Base-by-base conservation (phyloP, 2,888 invertebrate genomes). In the Diarsia brunnea region DNA sequence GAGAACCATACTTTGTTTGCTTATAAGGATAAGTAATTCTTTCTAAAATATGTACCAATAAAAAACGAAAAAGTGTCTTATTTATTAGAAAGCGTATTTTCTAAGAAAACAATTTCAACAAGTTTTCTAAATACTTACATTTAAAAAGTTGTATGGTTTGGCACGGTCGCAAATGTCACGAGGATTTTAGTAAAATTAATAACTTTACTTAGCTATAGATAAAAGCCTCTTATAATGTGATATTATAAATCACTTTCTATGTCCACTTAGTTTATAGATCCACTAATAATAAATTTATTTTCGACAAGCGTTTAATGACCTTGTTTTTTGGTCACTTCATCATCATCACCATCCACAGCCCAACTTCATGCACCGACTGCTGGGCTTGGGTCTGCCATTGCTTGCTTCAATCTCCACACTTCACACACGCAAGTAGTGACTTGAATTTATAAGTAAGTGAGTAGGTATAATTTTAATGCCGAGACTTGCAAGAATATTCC, bases 161-260 rank as follows among this genome's bases (percentile, higher is more conserved):
- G 45, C 27, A 21, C 19, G 21, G 19, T 51, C 51, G n/a, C 65
- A 45, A 71, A 79, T 71, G 79, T 58, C 75, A 49, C 16, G 45
- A 47, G 51, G n/a, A 38, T 49, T 72, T 66, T 55, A 47, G 38
- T 70, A 53, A 80, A 75, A 86, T 86, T 77, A 84, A 84, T 84
- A 77, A 80, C 80, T 74, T 72, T 66, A 64, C 76, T 72, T 69
- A 73, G 73, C 67, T 82, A 75, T 60, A 58, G 80, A 76, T 86
- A 86, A 86, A 84, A 84, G 69, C 79, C 12, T 69, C 75, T 82
- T 38, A 38, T 38, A 76, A 85, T 75, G 82, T 12, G 70, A 65
- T 3, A 55, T 24, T 61, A 86, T 86, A 64, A 87, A 86, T 87
- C 86, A 86, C 86, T 86, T 87, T 86, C 85, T 85, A 74, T 53